Conservation (phyloP, 2,888 invertebrate species). For the Eutolmus rufibarbis region DNA sequence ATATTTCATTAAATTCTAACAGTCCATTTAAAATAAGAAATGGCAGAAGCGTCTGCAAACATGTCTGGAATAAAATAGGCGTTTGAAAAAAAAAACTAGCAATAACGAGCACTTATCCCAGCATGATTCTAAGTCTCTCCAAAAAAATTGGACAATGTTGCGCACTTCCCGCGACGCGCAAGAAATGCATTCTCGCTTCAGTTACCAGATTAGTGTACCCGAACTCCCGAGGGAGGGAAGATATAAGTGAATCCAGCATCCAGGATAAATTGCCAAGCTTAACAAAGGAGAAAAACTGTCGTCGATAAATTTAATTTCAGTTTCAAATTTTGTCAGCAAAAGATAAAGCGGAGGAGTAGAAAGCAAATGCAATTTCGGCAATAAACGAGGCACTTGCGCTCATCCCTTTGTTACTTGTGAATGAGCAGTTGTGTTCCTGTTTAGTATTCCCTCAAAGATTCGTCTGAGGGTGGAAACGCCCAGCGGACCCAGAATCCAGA, state of each 20-base stretch:
- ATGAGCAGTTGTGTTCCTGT: conserved; percentile 35
- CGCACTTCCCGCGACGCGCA: conserved; percentile 4
- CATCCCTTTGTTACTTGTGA: conserved; percentile 35
- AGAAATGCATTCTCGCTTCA: conserved; percentile 28
- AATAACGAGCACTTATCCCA: not conserved
- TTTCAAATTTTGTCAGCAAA: conserved; percentile 33
- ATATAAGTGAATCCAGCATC: not conserved
- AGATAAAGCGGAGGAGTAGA: conserved; percentile 25
- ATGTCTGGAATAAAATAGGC: not conserved
- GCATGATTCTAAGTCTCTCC: not conserved
- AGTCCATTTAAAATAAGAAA: not conserved
- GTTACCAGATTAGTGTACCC: not conserved
- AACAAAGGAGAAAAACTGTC: conserved; percentile 40
- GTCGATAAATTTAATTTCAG: conserved; percentile 36
- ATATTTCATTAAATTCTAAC: not conserved
- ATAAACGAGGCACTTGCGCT: conserved; percentile 37
- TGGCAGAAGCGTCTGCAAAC: not conserved
- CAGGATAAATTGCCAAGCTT: conserved; percentile 19
- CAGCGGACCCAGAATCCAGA: not conserved
- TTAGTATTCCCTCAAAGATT: conserved; percentile 38
- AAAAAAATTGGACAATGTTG: not conserved
- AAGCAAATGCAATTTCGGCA: conserved; percentile 38
- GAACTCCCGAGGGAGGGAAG: not conserved
- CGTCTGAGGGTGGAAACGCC: not conserved
- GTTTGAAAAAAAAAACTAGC: not conserved